Conservation (phyloP, 1,140 invertebrate species). For the Scaptomyza montana region DNA sequence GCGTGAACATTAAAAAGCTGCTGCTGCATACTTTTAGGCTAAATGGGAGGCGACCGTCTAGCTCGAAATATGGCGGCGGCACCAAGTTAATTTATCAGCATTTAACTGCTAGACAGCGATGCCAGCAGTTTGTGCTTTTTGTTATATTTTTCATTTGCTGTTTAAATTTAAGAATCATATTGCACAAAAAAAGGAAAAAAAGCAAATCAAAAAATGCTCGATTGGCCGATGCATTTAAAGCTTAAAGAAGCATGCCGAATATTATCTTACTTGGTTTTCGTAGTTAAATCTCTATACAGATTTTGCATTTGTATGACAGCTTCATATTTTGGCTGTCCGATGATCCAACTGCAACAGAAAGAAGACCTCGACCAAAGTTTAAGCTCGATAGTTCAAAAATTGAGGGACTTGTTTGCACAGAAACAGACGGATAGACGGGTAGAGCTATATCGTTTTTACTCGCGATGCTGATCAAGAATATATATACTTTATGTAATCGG, state of each 20-base stretch:
- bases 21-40: conserved; percentile 58
- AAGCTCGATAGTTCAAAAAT: too few relatives aligned
- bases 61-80: conserved; percentile 24
- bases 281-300: too few relatives aligned
- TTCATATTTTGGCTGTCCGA: too few relatives aligned
- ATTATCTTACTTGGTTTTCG: too few relatives aligned
- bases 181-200: conserved; percentile 13
- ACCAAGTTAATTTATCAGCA: conserved; percentile 80
- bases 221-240: not conserved
- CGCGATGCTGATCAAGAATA: too few relatives aligned
- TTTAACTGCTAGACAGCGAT: conserved; percentile 73
- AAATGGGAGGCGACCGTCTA: not conserved
- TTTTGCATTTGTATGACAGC: too few relatives aligned
- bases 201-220: conserved; percentile 18
- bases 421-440: too few relatives aligned
- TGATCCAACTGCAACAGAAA: too few relatives aligned
- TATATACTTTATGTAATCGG: too few relatives aligned
- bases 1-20: conserved; percentile 68
- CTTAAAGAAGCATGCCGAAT: not conserved
- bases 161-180: conserved; percentile 56
- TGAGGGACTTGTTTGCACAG: too few relatives aligned
- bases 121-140: conserved; percentile 19
- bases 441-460: too few relatives aligned
- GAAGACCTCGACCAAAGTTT: too few relatives aligned
- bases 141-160: conserved; percentile 6